Evolutionary conservation across 2,113 vertebrate species (phyloP).

Genomic region (Caloenas nicobarica): DNA sequence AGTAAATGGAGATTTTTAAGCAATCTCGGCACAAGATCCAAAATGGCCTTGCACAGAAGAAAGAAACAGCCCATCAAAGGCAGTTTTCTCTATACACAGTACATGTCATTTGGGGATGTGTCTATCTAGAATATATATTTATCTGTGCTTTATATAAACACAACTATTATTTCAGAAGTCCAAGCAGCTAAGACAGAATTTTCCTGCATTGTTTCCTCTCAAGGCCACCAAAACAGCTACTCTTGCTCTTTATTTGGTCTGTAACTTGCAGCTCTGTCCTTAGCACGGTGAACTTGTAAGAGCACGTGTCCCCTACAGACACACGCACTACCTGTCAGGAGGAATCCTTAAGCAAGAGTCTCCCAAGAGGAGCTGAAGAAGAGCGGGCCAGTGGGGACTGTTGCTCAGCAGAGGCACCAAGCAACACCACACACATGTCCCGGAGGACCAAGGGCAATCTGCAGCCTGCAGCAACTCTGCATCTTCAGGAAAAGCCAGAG

Average conservation of each 20-base stretch:
- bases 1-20: neutral
- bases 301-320: neutral
- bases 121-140: neutral
- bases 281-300: fast-evolving
- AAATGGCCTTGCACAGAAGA: neutral
- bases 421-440: fast-evolving
- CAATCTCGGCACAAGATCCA: neutral
- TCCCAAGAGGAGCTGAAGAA: neutral
- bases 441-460: neutral
- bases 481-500: neutral
- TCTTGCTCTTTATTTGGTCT: neutral
- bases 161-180: neutral
- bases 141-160: neutral
- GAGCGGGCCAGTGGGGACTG: neutral
- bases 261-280: neutral
- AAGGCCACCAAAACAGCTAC: neutral
- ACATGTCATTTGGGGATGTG: neutral
- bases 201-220: neutral
- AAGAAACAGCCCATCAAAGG: neutral
- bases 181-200: neutral
- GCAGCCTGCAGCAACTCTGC: neutral
- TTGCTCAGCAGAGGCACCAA: neutral
- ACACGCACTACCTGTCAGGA: neutral
- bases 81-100: neutral
- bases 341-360: neutral